Conservation (phyloP, 2,888 invertebrate species). For the Malthinus seriepunctatus region DNA sequence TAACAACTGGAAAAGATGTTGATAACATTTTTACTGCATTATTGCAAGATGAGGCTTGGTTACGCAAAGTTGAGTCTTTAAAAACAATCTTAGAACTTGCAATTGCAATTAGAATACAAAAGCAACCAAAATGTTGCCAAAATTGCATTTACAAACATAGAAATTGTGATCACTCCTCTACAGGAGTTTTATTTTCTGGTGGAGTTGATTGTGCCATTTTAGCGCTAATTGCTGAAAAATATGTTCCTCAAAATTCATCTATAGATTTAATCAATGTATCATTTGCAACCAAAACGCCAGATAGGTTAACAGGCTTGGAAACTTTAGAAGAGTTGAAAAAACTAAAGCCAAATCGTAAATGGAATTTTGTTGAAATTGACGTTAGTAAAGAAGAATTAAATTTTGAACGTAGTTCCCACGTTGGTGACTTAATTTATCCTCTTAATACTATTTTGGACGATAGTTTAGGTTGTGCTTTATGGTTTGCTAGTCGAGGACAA, state of each 20-base stretch:
- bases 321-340: conserved; percentile 70
- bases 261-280: conserved; percentile 97
- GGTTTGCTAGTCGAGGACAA: conserved; percentile 89
- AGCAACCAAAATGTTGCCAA: conserved; percentile 66
- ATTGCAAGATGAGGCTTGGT: conserved; percentile 41
- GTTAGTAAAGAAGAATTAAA: conserved; percentile 69
- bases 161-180: conserved; percentile 51
- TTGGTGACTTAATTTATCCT: conserved; percentile 83
- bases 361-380: conserved; percentile 86
- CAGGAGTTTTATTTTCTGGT: conserved; percentile 87
- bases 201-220: conserved; percentile 95
- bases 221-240: conserved; percentile 77
- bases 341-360: conserved; percentile 72
- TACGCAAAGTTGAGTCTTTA: conserved; percentile 55
- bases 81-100: conserved; percentile 61
- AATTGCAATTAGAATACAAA: conserved; percentile 62
- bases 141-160: conserved; percentile 56
- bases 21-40: conserved; percentile 50
- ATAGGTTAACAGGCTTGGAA: conserved; percentile 76
- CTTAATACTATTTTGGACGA: conserved; percentile 90
- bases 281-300: conserved; percentile 77
- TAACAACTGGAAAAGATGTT: conserved; percentile 39
- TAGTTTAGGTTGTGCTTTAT: conserved; percentile 92
- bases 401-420: conserved; percentile 58
- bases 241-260: conserved; percentile 63